Evolutionary conservation across 2,888 invertebrate species (phyloP).

Genomic region (Caenorhabditis sp.): DNA sequence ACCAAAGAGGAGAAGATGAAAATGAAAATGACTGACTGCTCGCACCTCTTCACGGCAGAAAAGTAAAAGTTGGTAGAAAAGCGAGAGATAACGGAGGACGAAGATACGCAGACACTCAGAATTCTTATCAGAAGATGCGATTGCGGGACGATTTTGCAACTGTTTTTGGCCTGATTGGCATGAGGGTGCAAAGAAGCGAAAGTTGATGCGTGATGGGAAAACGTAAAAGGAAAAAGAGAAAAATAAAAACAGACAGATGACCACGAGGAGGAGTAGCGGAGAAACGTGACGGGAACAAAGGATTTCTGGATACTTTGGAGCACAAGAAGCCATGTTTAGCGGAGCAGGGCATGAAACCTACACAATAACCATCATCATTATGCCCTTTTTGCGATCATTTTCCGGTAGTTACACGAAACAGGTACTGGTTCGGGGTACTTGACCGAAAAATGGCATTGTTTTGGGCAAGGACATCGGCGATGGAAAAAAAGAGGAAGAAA

Average conservation of each 20-base stretch:
- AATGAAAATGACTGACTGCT: conserved; percentile 27
- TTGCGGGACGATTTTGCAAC: conserved; percentile 31
- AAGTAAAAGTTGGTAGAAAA: conserved; percentile 27
- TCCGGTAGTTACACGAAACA: conserved; percentile 5
- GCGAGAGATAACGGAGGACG: conserved; percentile 4
- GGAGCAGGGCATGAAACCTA: neutral
- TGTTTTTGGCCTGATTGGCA: conserved; percentile 17
- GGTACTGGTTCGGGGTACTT: conserved; percentile 32
- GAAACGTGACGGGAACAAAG: neutral
- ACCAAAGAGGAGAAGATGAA: conserved; percentile 1
- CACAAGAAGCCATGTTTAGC: neutral
- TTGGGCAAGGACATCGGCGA: conserved; percentile 17
- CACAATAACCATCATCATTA: conserved; percentile 26
- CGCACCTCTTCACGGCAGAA: conserved; percentile 29
- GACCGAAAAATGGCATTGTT: conserved; percentile 34
- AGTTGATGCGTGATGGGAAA: neutral
- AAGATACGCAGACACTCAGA: conserved; percentile 23
- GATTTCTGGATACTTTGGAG: neutral
- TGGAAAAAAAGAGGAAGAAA: conserved; percentile 2
- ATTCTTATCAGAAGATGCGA: conserved; percentile 28
- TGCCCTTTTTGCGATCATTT: neutral
- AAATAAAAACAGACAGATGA: conserved; percentile 1
- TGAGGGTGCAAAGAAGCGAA: conserved; percentile 9
- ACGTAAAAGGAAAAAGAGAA: conserved; percentile 1
- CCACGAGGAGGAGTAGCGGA: conserved; percentile 2